phyloP scores from a whole-genome alignment of 2,797 vertebrate genomes.

The Philypnodon macrostomus region DNA sequence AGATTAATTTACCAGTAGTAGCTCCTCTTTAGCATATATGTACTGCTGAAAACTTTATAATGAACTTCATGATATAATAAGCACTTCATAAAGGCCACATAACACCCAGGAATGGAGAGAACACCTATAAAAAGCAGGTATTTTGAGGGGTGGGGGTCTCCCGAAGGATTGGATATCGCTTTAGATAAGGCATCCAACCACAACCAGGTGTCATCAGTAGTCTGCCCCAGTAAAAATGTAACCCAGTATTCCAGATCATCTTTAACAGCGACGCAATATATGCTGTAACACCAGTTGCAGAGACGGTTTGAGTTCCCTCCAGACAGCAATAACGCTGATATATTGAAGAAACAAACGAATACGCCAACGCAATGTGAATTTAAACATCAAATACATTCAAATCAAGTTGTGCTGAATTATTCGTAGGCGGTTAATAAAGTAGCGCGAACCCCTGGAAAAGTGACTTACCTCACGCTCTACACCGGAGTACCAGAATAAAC shows the following conservation, averaged over 20 bases:
- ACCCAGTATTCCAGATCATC: too few relatives aligned
- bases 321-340: too few relatives aligned
- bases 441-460: conserved; percentile 57
- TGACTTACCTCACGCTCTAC: conserved; percentile 73
- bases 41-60: conserved; percentile 24
- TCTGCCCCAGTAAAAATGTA: too few relatives aligned
- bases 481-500: conserved; percentile 54
- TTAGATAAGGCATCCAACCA: not conserved
- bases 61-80: conserved; percentile 27
- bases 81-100: conserved; percentile 13
- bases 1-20: conserved; percentile 7
- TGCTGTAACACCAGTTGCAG: conserved; percentile 40
- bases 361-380: too few relatives aligned
- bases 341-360: too few relatives aligned
- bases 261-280: not conserved
- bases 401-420: too few relatives aligned
- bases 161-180: too few relatives aligned
- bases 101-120: conserved; percentile 24
- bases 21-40: conserved; percentile 33
- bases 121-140: not conserved
- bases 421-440: conserved; percentile 34
- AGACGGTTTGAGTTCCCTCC: not conserved
- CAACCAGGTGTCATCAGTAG: too few relatives aligned
- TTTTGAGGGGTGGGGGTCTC: too few relatives aligned
- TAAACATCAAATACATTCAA: not conserved